phyloP scores from a whole-genome alignment of 2,888 invertebrate species.

The Tipula confusa region DNA sequence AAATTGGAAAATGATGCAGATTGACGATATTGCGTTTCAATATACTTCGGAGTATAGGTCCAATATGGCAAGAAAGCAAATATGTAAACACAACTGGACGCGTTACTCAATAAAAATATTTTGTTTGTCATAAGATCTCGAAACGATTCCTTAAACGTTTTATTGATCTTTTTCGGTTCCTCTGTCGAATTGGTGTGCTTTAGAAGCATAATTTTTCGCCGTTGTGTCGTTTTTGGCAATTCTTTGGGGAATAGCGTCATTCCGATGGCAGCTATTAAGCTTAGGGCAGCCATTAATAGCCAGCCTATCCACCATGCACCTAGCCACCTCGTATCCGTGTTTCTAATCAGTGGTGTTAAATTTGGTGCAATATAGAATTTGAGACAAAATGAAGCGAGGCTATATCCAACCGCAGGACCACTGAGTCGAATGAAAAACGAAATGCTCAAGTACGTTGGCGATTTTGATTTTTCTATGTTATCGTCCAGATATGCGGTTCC shows the following conservation, averaged over 20 bases:
- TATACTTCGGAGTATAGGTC: not conserved
- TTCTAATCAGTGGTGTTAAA: not conserved
- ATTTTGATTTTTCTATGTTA: slow-evolving; percentile 39
- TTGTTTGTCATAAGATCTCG: slow-evolving; percentile 47
- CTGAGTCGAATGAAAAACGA: slow-evolving; percentile 57
- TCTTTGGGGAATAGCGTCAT: slow-evolving; percentile 56
- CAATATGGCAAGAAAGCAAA: slow-evolving; percentile 51
- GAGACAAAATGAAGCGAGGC: not conserved
- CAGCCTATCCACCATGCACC: not conserved
- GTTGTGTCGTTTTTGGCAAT: slow-evolving; percentile 54
- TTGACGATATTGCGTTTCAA: slow-evolving; percentile 63
- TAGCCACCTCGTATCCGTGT: not conserved
- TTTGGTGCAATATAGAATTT: not conserved
- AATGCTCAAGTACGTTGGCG: slow-evolving; percentile 45
- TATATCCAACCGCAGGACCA: not conserved
- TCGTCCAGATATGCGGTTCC: not conserved
- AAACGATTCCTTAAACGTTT: too few species aligned
- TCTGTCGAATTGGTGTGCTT: too few species aligned
- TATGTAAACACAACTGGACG: slow-evolving; percentile 61
- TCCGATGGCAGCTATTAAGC: slow-evolving; percentile 54
- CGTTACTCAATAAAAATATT: slow-evolving; percentile 59
- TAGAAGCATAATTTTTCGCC: slow-evolving; percentile 42
- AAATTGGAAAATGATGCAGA: slow-evolving; percentile 61
- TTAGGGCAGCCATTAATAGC: slow-evolving; percentile 49
- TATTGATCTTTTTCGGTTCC: too few species aligned